Evolutionary conservation across 2,113 vertebrate species (phyloP).

Genomic region (Carettochelys insculpta): DNA sequence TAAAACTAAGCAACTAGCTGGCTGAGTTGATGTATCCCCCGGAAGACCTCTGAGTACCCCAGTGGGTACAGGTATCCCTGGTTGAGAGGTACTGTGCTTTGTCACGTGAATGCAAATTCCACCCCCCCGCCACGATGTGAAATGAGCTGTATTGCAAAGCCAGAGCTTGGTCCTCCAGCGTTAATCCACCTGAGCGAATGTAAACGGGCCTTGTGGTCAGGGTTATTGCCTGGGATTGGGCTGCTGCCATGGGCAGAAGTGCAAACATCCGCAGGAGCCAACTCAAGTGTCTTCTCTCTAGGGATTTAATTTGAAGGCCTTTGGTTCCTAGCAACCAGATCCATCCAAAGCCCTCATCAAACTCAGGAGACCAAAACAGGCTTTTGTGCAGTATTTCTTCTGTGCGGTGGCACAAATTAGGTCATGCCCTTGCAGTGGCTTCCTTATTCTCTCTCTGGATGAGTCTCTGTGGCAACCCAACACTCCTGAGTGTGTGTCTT

Average conservation of each 20-base stretch:
- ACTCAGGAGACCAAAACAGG: background rate
- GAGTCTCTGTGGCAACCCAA: too few relatives aligned
- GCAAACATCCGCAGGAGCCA: background rate
- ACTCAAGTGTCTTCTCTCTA: background rate
- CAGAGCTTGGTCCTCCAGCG: background rate
- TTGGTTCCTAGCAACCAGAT: rapidly evolving
- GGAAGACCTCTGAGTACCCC: too few relatives aligned
- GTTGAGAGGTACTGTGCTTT: too few relatives aligned
- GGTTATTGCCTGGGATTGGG: rapidly evolving
- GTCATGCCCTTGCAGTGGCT: background rate
- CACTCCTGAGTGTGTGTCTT: too few relatives aligned
- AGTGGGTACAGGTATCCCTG: too few relatives aligned
- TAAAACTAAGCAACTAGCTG: too few relatives aligned
- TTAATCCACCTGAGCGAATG: rapidly evolving
- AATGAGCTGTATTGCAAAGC: rapidly evolving
- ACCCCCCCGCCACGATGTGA: rapidly evolving
- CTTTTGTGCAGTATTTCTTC: background rate
- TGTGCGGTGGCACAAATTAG: background rate
- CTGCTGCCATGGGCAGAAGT: background rate
- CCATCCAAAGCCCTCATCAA: background rate
- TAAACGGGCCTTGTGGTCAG: background rate
- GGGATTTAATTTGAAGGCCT: background rate
- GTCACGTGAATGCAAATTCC: rapidly evolving
- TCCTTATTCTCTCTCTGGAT: rapidly evolving
- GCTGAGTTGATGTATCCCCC: too few relatives aligned